Conservation (phyloP, 2,888 invertebrate species). For the Aphrophora alni region DNA sequence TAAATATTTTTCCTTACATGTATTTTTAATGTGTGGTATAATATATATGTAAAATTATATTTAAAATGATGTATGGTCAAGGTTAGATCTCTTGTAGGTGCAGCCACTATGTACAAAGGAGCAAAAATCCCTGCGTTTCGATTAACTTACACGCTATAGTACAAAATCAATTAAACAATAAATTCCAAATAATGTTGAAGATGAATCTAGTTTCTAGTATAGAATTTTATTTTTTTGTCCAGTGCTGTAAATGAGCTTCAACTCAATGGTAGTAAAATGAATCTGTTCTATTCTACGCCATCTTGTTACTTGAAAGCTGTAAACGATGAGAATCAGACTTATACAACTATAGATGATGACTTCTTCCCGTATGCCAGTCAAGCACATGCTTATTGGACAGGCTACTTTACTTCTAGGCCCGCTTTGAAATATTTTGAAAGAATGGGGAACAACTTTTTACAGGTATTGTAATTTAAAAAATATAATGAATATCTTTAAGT, state of each 20-base stretch:
- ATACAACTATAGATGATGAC: conserved; percentile 80
- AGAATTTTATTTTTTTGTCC: not conserved
- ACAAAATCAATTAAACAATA: no score
- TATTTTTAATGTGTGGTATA: no score
- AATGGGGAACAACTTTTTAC: conserved; percentile 75
- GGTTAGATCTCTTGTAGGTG: no score
- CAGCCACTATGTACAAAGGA: no score
- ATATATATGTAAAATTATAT: no score
- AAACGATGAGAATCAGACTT: conserved; percentile 69
- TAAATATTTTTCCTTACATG: no score
- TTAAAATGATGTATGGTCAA: no score
- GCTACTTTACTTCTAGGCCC: conserved; percentile 85
- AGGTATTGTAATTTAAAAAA: conserved; percentile 63
- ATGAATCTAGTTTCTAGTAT: no score
- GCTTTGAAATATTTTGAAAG: conserved; percentile 80
- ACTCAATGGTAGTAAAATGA: conserved; percentile 67
- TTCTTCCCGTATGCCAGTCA: conserved; percentile 93
- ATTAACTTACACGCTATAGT: no score
- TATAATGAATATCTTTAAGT: no score
- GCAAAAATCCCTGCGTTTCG: no score
- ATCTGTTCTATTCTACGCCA: conserved; percentile 85
- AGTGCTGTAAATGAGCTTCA: conserved; percentile 69
- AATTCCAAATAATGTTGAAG: no score
- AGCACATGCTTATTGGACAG: conserved; percentile 91
- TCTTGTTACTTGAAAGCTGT: conserved; percentile 84